Percentiles rank a stretch among this genome's conserved stretches.
phyloP scores from a whole-genome alignment of 2,797 vertebrate species.

The Sarcoramphus papa region DNA sequence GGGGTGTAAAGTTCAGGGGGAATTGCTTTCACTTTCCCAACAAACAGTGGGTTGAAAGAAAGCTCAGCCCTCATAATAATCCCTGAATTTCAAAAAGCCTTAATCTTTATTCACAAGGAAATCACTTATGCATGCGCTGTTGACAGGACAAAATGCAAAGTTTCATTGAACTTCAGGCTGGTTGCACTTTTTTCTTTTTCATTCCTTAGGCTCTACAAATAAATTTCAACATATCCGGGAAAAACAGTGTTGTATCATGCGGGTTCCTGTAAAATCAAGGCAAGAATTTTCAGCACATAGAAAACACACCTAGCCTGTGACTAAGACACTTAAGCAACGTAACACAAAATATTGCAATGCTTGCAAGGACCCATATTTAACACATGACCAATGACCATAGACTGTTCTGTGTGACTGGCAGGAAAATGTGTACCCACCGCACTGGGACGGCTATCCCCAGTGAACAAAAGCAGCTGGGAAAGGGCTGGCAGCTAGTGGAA shows the following conservation, averaged over 20 bases:
- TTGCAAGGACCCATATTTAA: background rate
- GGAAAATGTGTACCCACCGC: background rate
- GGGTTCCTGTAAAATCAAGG: background rate
- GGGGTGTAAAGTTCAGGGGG: background rate
- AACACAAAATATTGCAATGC: background rate
- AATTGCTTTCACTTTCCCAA: background rate
- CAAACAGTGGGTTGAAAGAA: background rate
- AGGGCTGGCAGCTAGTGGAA: background rate
- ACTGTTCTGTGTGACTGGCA: background rate
- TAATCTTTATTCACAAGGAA: background rate
- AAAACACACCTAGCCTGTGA: background rate
- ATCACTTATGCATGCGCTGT: background rate
- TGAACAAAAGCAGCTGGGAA: background rate
- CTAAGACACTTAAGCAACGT: background rate
- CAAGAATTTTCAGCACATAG: background rate
- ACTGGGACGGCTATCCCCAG: background rate
- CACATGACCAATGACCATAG: fast-evolving
- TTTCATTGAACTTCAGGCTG: background rate
- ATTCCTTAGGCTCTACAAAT: background rate
- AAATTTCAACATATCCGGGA: background rate
- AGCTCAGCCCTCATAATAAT: background rate
- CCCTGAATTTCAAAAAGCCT: background rate
- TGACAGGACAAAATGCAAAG: background rate
- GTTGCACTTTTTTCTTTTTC: background rate
- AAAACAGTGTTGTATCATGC: background rate